Conservation (phyloP, 2,113 vertebrate genomes). For the Corythornis vintsioides region DNA sequence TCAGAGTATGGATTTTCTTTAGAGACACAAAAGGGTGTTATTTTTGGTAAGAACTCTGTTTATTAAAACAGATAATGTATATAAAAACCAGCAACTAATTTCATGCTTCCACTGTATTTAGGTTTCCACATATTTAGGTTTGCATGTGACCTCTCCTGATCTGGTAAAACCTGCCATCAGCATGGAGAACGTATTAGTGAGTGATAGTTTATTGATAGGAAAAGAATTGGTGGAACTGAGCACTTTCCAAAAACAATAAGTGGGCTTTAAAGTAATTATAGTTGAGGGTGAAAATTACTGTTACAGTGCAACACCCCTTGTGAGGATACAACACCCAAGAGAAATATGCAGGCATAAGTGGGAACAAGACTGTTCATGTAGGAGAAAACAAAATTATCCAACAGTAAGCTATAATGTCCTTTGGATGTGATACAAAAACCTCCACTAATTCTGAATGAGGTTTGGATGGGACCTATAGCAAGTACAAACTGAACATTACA, state of each 20-base stretch:
- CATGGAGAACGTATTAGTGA: neutral
- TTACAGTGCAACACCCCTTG: neutral
- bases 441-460: neutral
- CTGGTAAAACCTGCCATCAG: neutral
- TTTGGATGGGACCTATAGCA: neutral
- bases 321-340: conserved; percentile 5
- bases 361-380: neutral
- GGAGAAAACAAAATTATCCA: neutral
- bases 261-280: neutral
- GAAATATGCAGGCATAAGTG: conserved; percentile 11
- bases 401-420: neutral
- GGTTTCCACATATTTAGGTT: neutral
- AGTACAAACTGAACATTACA: neutral
- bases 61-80: neutral
- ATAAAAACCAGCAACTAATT: neutral
- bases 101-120: neutral
- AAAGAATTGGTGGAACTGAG: conserved; percentile 7
- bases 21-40: neutral
- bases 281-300: neutral
- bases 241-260: neutral
- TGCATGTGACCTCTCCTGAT: too few relatives aligned
- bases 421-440: neutral
- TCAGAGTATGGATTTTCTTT: neutral
- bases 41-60: neutral
- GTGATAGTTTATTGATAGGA: neutral